Evolutionary conservation across 1,140 invertebrate genomes (phyloP).

Genomic region (Pogonomyrmex californicus): DNA sequence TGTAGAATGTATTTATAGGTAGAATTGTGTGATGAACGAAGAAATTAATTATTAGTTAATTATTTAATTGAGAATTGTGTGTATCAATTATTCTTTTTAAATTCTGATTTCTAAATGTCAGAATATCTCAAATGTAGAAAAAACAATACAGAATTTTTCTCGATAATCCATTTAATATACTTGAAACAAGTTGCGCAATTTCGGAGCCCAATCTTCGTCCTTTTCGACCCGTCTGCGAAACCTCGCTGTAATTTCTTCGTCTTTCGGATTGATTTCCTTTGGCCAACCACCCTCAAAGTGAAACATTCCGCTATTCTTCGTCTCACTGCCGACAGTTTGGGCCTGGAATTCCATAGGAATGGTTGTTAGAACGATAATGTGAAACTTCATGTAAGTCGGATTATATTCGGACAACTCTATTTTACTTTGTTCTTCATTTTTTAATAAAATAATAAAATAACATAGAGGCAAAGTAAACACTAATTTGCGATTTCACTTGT

Average conservation of each 20-base stretch:
- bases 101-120: not conserved
- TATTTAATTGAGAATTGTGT: not conserved
- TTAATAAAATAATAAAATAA: not conserved
- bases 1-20: not conserved
- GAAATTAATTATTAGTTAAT: constrained; percentile 19
- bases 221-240: constrained; percentile 98
- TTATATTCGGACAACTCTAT: not conserved
- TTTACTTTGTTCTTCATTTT: not conserved
- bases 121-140: constrained; percentile 18
- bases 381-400: not conserved
- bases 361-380: constrained; percentile 9
- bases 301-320: constrained; percentile 92
- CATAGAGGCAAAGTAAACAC: not conserved
- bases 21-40: not conserved
- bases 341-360: constrained; percentile 77
- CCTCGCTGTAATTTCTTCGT: constrained; percentile 94
- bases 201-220: constrained; percentile 95
- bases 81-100: not conserved
- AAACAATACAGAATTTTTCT: not conserved
- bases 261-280: constrained; percentile 95
- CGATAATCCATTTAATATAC: constrained; percentile 69
- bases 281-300: constrained; percentile 99
- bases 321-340: constrained; percentile 91
- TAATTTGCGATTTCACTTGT: not conserved
- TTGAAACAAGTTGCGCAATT: constrained; percentile 91